Evolutionary conservation across 2,888 invertebrate genomes (phyloP), one percentile per base, ranked within the genome.

Genomic region (Drosophila percnosoma): DNA sequence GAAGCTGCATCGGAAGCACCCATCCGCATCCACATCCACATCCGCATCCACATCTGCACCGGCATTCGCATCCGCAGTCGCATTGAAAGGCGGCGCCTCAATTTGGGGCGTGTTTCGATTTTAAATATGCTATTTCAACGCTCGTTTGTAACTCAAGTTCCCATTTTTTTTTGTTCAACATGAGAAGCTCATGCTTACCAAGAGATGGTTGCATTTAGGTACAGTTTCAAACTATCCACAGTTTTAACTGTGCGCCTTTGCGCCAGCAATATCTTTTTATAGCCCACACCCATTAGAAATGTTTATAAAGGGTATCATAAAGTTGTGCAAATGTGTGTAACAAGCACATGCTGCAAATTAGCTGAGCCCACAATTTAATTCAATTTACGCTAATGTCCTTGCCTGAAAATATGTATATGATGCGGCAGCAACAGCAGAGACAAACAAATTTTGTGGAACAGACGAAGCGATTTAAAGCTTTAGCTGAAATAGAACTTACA

Each of bases 31-130:
- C 24, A 27, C 52, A 55, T 33, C 68, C 27, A 31, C 29, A 49
- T 49, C 34, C 36, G 8, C 66, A 55, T 63, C n/a, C 11, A 58
- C 36, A 66, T 38, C n/a, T 33, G 48, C 38, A 54, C 51, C 33
- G 42, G 24, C 61, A 55, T 62, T 29, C 36, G 40, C 48, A 24
- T 59, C 45, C 33, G n/a, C 40, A 45, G 15, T 61, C 27, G 59
- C 27, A 64, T 63, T 21, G 51, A 62, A 70, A 45, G 54, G 62
- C 57, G 63, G 51, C 62, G 64, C 40, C 59, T 68, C 40, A 15
- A 49, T 54, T 29, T 34, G 34, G 61, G 68, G 69, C 75, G 75
- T 81, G 78, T 68, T 77, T 81, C 29, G 81, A 54, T 75, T 71
- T 73, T 69, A 75, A 81, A 73, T 75, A 54, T 51, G 24, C 18